phyloP scores from a whole-genome alignment of 1,140 invertebrate genomes.

The Cecropterus lyciades region DNA sequence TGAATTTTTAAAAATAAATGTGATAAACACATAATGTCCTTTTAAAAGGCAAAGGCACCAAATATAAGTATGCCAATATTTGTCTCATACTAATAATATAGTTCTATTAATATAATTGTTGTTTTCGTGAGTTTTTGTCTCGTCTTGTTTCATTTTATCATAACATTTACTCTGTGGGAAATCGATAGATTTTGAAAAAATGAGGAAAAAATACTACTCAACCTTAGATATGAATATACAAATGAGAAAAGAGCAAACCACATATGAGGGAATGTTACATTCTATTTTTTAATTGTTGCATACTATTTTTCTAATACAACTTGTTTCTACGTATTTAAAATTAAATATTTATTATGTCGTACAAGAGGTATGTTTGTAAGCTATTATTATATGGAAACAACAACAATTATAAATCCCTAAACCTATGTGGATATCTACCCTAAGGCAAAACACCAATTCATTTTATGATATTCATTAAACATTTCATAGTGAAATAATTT shows the following conservation, averaged over 20 bases:
- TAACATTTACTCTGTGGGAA: no score
- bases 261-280: neutral
- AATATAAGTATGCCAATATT: no score
- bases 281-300: neutral
- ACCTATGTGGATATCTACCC: neutral
- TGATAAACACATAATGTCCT: no score
- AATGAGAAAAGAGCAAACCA: neutral
- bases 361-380: conserved; percentile 12
- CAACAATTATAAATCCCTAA: conserved; percentile 15
- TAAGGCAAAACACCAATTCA: neutral
- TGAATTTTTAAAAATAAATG: no score
- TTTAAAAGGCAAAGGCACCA: no score
- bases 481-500: neutral
- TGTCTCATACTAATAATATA: no score
- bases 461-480: neutral
- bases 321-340: neutral
- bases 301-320: neutral
- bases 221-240: neutral
- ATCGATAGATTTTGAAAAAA: no score
- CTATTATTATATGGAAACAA: conserved; percentile 14
- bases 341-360: neutral
- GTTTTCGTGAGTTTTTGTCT: no score
- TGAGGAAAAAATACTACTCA: no score
- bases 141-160: no score
- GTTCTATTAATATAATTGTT: no score